A percentile compares a stretch with the other conserved stretches of the same genome.
These are phyloP conservation scores for Ceratothoa steindachneri DNA, from an alignment of 2,888 invertebrate species.

Conservation along the genomic window DNA sequence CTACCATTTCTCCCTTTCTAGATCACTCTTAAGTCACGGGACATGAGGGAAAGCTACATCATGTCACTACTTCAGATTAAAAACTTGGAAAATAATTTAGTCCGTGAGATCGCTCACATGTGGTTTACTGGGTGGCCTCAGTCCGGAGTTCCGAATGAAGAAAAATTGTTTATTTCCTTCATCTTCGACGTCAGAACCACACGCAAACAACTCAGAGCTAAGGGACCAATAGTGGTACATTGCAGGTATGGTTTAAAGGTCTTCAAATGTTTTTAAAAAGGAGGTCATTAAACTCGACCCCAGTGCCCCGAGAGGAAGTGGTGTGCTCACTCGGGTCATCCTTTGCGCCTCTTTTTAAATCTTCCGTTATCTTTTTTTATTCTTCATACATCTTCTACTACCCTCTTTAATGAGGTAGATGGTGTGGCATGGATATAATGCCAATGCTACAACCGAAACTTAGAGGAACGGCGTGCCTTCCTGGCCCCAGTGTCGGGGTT, in stretches of 20 bases:
- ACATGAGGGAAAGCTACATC: constrained; percentile 85
- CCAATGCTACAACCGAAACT: too few species aligned
- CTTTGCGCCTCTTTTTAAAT: too few species aligned
- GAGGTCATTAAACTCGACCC: too few species aligned
- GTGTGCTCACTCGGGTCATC: too few species aligned
- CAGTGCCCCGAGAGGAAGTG: too few species aligned
- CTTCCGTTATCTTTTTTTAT: too few species aligned
- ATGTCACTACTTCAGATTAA: constrained; percentile 75
- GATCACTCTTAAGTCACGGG: constrained; percentile 57
- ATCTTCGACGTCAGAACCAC: constrained; percentile 70
- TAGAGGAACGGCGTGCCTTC: too few species aligned
- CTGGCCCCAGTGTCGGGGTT: too few species aligned
- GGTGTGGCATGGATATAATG: too few species aligned
- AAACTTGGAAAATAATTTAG: constrained; percentile 74
- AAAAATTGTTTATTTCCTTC: constrained; percentile 78
- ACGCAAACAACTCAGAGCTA: constrained; percentile 51
- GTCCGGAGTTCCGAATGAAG: constrained; percentile 78
- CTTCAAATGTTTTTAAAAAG: too few species aligned
- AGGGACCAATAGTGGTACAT: constrained; percentile 53
- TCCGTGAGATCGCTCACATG: constrained; percentile 81
- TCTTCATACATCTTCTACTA: too few species aligned
- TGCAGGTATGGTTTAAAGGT: constrained; percentile 64
- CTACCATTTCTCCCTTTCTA: constrained; percentile 12
- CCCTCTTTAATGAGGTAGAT: too few species aligned
- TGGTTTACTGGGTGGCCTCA: constrained; percentile 90